phyloP scores from a whole-genome alignment of 1,140 invertebrate species.

The Caenorhabditis briggsae region DNA sequence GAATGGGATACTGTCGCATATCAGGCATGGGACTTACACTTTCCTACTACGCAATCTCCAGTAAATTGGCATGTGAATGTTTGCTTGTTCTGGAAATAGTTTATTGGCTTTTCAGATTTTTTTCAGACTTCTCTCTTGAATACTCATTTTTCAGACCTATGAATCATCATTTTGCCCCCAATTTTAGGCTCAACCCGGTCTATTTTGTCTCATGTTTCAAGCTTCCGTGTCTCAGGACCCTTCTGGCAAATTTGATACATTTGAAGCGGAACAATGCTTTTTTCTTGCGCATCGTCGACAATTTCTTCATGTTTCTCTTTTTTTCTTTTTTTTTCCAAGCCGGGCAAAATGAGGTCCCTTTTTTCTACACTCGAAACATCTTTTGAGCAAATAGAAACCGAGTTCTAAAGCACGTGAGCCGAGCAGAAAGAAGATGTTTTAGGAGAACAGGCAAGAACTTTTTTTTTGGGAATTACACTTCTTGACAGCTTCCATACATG shows the following conservation, averaged over 20 bases:
- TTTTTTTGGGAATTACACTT: not conserved
- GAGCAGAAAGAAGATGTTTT: not conserved
- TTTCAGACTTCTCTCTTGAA: not conserved
- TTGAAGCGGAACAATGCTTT: conserved; percentile 42
- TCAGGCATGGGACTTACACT: conserved; percentile 50
- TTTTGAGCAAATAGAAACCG: conserved; percentile 53
- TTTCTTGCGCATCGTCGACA: conserved; percentile 46
- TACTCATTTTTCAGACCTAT: too few relatives aligned
- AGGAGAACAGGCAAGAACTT: conserved; percentile 6
- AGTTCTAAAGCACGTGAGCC: conserved; percentile 23
- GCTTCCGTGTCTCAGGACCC: conserved; percentile 22
- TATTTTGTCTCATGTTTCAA: conserved; percentile 11
- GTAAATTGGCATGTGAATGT: conserved; percentile 65
- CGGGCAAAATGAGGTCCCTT: not conserved
- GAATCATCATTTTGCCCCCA: too few relatives aligned
- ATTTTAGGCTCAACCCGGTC: not conserved
- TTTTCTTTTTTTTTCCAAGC: conserved; percentile 17
- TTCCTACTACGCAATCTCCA: conserved; percentile 63
- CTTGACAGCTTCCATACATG: not conserved
- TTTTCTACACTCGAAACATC: conserved; percentile 38
- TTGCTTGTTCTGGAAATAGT: conserved; percentile 65
- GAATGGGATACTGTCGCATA: not conserved
- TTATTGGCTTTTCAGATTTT: not conserved
- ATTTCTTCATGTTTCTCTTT: not conserved
- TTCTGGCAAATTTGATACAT: conserved; percentile 52